phyloP scores from a whole-genome alignment of 2,113 vertebrate genomes.

The Neodontobutis hainanensis region DNA sequence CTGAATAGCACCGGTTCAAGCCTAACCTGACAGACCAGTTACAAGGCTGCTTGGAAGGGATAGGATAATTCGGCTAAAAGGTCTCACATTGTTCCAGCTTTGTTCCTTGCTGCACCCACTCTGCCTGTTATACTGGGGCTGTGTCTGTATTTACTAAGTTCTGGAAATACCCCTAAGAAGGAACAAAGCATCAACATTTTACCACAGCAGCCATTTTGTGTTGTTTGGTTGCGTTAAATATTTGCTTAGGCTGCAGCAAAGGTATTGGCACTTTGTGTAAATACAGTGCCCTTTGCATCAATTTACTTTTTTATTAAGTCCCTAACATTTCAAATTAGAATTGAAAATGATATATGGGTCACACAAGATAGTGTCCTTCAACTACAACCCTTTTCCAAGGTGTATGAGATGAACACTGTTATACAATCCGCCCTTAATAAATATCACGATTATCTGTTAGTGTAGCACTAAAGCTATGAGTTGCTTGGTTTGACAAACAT shows the following conservation, averaged over 20 bases:
- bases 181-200: no score
- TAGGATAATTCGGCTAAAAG: constrained; percentile 53
- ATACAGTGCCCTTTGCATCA: constrained; percentile 15
- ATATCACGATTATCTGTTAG: neutral
- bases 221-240: constrained; percentile 15
- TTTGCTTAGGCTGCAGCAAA: constrained; percentile 36
- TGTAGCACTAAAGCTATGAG: neutral
- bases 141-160: constrained; percentile 42
- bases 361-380: neutral
- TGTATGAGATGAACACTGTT: neutral
- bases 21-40: constrained; percentile 80
- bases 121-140: constrained; percentile 48
- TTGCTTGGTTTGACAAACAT: constrained; percentile 9
- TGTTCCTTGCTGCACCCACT: constrained; percentile 59
- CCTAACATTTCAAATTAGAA: constrained; percentile 47
- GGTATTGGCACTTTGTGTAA: constrained; percentile 22
- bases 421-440: constrained; percentile 19
- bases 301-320: constrained; percentile 28
- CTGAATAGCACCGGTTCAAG: constrained; percentile 68
- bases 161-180: constrained; percentile 29
- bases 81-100: constrained; percentile 69
- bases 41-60: constrained; percentile 37
- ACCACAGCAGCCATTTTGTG: constrained; percentile 29
- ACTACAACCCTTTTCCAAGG: no score
- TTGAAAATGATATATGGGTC: constrained; percentile 37